Conservation (phyloP, 2,113 vertebrate genomes). For the Todiramphus saurophagus region DNA sequence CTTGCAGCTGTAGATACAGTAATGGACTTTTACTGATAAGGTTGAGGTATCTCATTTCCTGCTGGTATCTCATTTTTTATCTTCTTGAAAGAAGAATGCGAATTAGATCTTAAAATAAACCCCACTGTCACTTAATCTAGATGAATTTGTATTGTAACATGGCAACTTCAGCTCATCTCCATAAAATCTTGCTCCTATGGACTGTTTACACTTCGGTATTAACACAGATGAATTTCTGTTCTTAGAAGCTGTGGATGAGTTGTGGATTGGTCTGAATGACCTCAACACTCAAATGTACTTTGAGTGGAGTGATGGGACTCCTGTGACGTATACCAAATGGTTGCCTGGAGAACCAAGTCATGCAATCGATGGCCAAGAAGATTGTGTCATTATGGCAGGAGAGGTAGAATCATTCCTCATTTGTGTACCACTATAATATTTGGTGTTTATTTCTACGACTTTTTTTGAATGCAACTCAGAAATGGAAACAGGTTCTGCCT, state of each 20-base stretch:
- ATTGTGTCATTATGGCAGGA: slow-evolving; percentile 88
- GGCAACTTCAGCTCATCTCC: background rate
- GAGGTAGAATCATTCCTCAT: slow-evolving; percentile 71
- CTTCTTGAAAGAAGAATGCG: background rate
- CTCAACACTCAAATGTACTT: slow-evolving; percentile 84
- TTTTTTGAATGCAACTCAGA: background rate
- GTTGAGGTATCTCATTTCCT: background rate
- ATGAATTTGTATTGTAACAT: background rate
- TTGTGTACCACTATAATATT: background rate
- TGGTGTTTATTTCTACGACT: background rate
- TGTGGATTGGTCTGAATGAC: slow-evolving; percentile 93
- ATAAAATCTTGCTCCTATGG: background rate
- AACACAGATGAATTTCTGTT: background rate
- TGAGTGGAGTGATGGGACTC: slow-evolving; percentile 88
- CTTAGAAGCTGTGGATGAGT: slow-evolving; percentile 78
- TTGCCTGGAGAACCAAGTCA: slow-evolving; percentile 85
- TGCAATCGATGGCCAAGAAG: slow-evolving; percentile 78
- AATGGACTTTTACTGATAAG: background rate
- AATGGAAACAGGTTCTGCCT: background rate
- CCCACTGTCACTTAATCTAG: background rate
- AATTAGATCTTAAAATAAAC: background rate
- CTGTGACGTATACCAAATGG: slow-evolving; percentile 89
- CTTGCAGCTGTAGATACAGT: background rate
- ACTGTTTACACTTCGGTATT: background rate
- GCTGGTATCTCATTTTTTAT: background rate